These are phyloP conservation scores for Carabus problematicus DNA, from an alignment of 2,888 invertebrate genomes.

Conservation along the genomic window DNA sequence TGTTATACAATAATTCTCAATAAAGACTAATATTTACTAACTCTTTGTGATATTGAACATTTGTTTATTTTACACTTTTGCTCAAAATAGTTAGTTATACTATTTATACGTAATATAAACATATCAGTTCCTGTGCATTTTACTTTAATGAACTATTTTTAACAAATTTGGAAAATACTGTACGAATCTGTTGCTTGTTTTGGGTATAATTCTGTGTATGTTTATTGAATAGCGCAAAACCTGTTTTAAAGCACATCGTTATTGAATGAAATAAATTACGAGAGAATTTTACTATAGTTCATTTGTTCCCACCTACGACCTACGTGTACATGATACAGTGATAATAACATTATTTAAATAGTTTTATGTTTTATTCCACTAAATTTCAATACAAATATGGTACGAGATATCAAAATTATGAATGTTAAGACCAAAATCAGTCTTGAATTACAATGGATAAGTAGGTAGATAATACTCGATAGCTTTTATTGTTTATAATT, in stretches of 20 bases:
- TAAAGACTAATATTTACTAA: constrained; percentile 20
- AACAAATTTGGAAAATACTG: constrained; percentile 9
- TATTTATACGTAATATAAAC: constrained; percentile 29
- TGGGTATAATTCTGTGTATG: constrained; percentile 8
- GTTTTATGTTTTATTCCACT: constrained; percentile 33
- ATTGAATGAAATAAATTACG: constrained; percentile 33
- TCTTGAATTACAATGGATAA: constrained; percentile 20
- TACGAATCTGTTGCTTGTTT: constrained; percentile 6
- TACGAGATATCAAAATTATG: constrained; percentile 35
- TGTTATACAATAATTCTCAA: neutral
- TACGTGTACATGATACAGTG: neutral
- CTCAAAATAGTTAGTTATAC: constrained; percentile 25
- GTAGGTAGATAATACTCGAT: constrained; percentile 12
- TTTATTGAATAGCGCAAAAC: constrained; percentile 16
- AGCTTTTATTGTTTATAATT: neutral
- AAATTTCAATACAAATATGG: constrained; percentile 24
- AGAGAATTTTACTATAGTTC: constrained; percentile 21
- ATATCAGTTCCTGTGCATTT: constrained; percentile 21
- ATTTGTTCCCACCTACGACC: neutral
- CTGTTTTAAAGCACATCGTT: constrained; percentile 38
- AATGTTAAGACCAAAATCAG: constrained; percentile 37
- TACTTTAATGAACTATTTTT: constrained; percentile 3
- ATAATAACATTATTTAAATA: constrained; percentile 6
- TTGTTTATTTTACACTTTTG: constrained; percentile 25
- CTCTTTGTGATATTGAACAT: constrained; percentile 29